Conservation (phyloP, 2,797 vertebrate species). For the Paratrypauchen microcephalus region DNA sequence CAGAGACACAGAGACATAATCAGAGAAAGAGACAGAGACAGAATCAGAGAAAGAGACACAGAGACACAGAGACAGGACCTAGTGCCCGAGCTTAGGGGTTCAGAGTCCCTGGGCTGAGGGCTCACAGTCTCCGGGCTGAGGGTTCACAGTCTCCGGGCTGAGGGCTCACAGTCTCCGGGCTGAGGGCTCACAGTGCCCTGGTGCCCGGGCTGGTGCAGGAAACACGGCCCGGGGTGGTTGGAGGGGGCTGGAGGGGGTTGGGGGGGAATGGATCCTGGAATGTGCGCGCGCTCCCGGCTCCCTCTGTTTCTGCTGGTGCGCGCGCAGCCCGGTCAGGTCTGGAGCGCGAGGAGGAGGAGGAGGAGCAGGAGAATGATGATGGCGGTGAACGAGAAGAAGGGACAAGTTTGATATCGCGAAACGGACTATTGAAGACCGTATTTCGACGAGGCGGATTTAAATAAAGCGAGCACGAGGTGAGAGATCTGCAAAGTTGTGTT, state of each 20-base stretch:
- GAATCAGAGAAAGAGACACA: too few species aligned
- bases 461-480: conserved; percentile 63
- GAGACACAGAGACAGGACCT: too few species aligned
- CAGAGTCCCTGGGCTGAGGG: too few species aligned
- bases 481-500: conserved; percentile 23
- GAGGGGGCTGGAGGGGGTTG: conserved; percentile 10
- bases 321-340: conserved; percentile 73
- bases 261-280: conserved; percentile 69
- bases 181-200: conserved; percentile 14
- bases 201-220: conserved; percentile 11
- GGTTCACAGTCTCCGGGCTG: too few species aligned
- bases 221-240: background rate
- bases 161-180: conserved; percentile 15
- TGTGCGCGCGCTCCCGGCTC: conserved; percentile 71
- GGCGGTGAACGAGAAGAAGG: conserved; percentile 72
- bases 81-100: too few species aligned
- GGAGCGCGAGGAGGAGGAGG: conserved; percentile 55
- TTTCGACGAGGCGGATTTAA: conserved; percentile 36
- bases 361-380: conserved; percentile 72
- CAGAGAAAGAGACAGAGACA: too few species aligned
- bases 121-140: conserved; percentile 7
- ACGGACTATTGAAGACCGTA: conserved; percentile 34
- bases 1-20: too few species aligned
- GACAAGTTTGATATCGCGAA: conserved; percentile 68
- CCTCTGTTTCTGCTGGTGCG: conserved; percentile 43